These are phyloP conservation scores for Girardinichthys multiradiatus DNA, from an alignment of 2,113 vertebrate genomes.

Conservation along the genomic window DNA sequence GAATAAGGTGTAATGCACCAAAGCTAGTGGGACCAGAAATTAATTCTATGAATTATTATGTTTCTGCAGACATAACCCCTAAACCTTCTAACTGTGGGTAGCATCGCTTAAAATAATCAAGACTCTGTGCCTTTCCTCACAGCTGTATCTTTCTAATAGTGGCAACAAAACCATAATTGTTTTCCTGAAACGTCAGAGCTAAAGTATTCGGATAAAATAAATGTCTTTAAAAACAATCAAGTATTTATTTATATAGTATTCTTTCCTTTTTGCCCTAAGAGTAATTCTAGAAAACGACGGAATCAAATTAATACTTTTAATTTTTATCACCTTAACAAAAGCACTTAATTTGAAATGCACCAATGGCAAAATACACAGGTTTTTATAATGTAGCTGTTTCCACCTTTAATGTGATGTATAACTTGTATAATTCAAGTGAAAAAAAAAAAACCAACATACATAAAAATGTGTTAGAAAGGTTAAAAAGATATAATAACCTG, in stretches of 20 bases:
- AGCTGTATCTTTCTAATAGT: background rate
- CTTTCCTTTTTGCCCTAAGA: background rate
- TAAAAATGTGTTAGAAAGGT: background rate
- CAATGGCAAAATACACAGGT: background rate
- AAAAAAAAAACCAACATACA: background rate
- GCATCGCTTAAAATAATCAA: background rate
- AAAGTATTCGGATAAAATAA: no score
- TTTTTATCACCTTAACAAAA: background rate
- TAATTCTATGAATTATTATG: constrained; percentile 2
- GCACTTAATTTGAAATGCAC: background rate
- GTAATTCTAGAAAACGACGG: background rate
- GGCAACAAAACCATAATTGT: background rate
- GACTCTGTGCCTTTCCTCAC: no score
- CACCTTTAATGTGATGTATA: background rate
- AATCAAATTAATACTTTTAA: background rate
- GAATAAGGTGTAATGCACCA: background rate
- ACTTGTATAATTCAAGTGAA: background rate
- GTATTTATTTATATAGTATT: background rate
- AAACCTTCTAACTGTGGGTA: background rate
- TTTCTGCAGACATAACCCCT: background rate
- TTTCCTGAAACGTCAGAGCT: no score
- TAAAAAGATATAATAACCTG: background rate
- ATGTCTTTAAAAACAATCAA: background rate
- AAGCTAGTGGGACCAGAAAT: background rate
- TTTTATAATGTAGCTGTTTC: background rate